These are phyloP conservation scores for Mastigias papua DNA, from an alignment of 30 jellyfish, hydroid and myxozoan species.

Conservation along the genomic window DNA sequence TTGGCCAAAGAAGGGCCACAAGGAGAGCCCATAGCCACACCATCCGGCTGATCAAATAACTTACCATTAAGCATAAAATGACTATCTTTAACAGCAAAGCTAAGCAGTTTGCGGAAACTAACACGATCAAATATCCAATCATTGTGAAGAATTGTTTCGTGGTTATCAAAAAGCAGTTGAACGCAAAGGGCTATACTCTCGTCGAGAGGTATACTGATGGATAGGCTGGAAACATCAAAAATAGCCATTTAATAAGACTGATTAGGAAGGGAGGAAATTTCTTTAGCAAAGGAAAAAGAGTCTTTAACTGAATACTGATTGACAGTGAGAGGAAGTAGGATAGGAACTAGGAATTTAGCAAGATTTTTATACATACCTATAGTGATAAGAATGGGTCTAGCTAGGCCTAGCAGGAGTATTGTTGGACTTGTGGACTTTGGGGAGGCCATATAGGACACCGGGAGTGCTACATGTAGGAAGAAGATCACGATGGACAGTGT, in stretches of 20 bases:
- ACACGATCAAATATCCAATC: constrained; percentile 20
- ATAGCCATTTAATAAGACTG: constrained; percentile 7
- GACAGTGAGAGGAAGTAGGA: no score
- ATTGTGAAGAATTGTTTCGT: background rate
- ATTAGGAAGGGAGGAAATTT: background rate
- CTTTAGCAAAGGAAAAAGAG: no score
- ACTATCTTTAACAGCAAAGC: constrained; percentile 32
- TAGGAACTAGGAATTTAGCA: no score
- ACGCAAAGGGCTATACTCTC: constrained; percentile 17
- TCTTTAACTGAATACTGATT: no score
- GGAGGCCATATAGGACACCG: no score
- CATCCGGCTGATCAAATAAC: constrained; percentile 28
- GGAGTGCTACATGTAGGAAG: no score
- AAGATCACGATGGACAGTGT: no score
- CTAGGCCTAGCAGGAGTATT: no score
- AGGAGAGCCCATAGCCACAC: constrained; percentile 48
- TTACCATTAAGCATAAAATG: constrained; percentile 22
- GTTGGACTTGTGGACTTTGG: no score
- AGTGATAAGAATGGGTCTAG: no score
- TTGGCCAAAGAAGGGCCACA: constrained; percentile 24
- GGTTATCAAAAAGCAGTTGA: constrained; percentile 5
- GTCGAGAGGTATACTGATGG: background rate
- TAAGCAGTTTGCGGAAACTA: constrained; percentile 15
- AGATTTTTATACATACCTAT: no score
- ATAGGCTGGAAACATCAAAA: constrained; percentile 21